A percentile compares a stretch with the other conserved stretches of the same genome.
Evolutionary conservation across 2,888 invertebrate genomes (phyloP).

Genomic region (Beris chalybata): DNA sequence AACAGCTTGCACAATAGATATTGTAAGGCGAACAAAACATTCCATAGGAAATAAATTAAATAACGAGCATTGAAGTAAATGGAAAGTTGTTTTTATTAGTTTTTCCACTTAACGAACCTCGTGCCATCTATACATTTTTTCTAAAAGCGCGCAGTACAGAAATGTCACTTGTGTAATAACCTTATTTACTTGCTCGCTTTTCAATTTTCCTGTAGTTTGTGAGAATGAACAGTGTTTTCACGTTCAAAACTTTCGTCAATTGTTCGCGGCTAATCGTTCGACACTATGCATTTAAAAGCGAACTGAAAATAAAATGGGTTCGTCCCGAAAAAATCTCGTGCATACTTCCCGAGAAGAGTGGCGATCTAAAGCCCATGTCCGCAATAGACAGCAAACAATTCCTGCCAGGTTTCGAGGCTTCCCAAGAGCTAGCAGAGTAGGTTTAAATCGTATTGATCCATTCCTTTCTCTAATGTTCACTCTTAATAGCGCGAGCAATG

Average conservation of each 20-base stretch:
- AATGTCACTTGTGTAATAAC: too few species aligned
- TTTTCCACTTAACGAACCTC: too few species aligned
- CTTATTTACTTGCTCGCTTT: too few species aligned
- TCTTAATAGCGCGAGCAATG: constrained; percentile 65
- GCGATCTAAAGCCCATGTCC: constrained; percentile 66
- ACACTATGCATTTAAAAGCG: constrained; percentile 64
- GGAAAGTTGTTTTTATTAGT: too few species aligned
- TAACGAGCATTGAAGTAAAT: too few species aligned
- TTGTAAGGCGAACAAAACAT: too few species aligned
- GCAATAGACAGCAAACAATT: constrained; percentile 60
- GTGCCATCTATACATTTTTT: too few species aligned
- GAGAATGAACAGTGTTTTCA: constrained; percentile 20
- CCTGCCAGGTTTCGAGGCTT: constrained; percentile 61
- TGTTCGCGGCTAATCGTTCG: constrained; percentile 38
- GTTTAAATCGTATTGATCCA: constrained; percentile 41
- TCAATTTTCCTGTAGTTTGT: neutral
- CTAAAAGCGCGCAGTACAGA: too few species aligned
- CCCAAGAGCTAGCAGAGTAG: constrained; percentile 72
- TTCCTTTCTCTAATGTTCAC: constrained; percentile 3
- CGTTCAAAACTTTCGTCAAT: neutral
- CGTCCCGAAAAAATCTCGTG: constrained; percentile 69
- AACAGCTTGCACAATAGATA: too few species aligned
- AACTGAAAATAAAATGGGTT: constrained; percentile 77
- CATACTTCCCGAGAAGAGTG: constrained; percentile 68
- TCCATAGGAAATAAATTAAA: too few species aligned